Base-by-base conservation (phyloP, 2,888 invertebrate species). In the Rhagonycha fulva region DNA sequence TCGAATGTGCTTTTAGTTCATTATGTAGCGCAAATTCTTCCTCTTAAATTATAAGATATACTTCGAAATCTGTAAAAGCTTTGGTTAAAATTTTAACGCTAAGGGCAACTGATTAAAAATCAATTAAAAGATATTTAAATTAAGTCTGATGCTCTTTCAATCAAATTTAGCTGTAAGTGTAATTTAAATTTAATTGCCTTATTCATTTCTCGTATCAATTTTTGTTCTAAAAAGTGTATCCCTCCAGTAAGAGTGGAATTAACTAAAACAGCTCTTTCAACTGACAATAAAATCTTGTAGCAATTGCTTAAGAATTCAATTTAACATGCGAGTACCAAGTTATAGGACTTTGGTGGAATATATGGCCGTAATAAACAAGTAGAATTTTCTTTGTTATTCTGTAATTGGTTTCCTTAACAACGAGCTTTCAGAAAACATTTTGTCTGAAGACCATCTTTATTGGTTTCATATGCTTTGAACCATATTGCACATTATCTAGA, bases 371-470 rank as follows among this genome's bases (percentile, higher is more conserved):
- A 75, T 75, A 75, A 75, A 75, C 75, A 72, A 75, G 68, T 75
- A 71, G 69, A 60, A 75, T 75, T 75, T 71, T 72, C 75, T 75
- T 75, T 75, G 75, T 75, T 75, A 75, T 75, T 75, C 72, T 28
- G 71, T 75, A 75, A 75, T 75, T 75, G 75, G 75, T 75, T 75
- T 70, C 69, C 68, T 75, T 68, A 69, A 68, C 30, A 72, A 67
- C 71, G 75, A 75, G 75, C 75, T 72, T 75, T 75, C 66, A 72
- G 75, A 72, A 75, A 75, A 72, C 75, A 68, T 71, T 75, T 72
- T 72, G 72, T 75, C 71, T 75, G 75, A 68, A 71, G 71, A 69
- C 75, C 75, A 71, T 75, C 68, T 68, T 75, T 75, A 75, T 75
- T 72, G 75, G 75, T 75, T 72, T 72, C 68, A 71, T 75, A 68